Percentiles rank a stretch among this genome's conserved stretches.
These are phyloP conservation scores for Vidua macroura DNA, from an alignment of 2,113 vertebrate genomes.

Conservation along the genomic window DNA sequence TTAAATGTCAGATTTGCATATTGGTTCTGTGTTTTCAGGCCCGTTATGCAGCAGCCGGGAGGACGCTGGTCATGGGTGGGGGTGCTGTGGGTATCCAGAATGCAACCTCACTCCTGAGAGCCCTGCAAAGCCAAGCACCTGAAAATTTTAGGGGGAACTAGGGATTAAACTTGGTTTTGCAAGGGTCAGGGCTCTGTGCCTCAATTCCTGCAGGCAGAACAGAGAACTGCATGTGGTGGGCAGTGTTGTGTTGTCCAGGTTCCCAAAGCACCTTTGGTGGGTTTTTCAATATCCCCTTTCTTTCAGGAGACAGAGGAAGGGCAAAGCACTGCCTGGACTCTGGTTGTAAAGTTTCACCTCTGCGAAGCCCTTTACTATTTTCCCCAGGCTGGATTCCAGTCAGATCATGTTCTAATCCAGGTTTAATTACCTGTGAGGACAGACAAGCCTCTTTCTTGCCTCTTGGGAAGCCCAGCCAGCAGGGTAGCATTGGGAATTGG, in stretches of 20 bases:
- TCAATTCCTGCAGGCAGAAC: background rate
- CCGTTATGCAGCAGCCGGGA: background rate
- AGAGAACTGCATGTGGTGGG: background rate
- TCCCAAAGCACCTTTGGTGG: background rate
- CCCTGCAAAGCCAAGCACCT: background rate
- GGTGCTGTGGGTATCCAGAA: background rate
- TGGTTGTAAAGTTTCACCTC: background rate
- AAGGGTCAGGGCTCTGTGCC: background rate
- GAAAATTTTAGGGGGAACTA: background rate
- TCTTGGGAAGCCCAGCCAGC: background rate
- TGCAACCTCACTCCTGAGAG: background rate
- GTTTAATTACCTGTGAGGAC: constrained; percentile 50
- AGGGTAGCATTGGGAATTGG: background rate
- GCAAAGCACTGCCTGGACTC: background rate
- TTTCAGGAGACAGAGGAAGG: background rate
- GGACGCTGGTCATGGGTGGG: background rate
- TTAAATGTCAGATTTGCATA: constrained; percentile 70
- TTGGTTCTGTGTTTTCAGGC: background rate
- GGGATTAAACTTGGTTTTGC: background rate
- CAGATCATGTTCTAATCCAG: background rate
- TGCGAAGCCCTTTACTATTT: background rate
- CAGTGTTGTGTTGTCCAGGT: background rate
- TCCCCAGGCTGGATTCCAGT: background rate
- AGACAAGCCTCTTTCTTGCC: constrained; percentile 14
- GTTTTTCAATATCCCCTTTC: background rate